A percentile compares a stretch with the other conserved stretches of the same genome.
Evolutionary conservation across 2,888 invertebrate species (phyloP).

Genomic region (Zaprionus lineosus): DNA sequence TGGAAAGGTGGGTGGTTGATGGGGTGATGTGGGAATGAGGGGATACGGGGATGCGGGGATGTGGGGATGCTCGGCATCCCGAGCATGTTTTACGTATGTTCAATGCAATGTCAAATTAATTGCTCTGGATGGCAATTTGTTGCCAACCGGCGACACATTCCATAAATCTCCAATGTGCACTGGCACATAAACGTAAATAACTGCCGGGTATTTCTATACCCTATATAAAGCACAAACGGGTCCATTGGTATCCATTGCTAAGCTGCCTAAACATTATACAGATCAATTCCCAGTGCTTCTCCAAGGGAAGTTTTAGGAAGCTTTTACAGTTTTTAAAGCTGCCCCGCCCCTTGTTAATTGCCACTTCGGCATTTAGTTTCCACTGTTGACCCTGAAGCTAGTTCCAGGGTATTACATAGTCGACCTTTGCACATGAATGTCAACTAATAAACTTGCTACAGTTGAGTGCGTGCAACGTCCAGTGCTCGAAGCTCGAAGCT

Average conservation of each 20-base stretch:
- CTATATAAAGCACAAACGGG: neutral
- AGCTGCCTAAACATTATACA: neutral
- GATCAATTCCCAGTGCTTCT: no score
- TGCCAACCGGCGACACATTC: constrained; percentile 49
- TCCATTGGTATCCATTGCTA: neutral
- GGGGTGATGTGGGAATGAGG: neutral
- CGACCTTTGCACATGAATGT: neutral
- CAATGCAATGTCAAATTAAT: constrained; percentile 58
- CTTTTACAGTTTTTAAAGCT: no score
- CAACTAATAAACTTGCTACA: constrained; percentile 64
- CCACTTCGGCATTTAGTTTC: no score
- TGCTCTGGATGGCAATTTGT: constrained; percentile 51
- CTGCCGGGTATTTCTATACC: constrained; percentile 16
- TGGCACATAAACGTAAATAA: constrained; percentile 47
- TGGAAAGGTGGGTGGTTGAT: neutral
- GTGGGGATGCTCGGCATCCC: neutral
- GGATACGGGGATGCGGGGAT: neutral
- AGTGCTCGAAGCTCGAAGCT: no score
- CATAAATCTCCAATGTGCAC: constrained; percentile 51
- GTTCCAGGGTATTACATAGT: constrained; percentile 22
- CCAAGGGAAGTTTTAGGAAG: no score
- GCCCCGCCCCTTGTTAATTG: no score
- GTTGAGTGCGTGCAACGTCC: constrained; percentile 47
- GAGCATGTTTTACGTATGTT: constrained; percentile 12
- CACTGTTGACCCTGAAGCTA: no score